These are phyloP conservation scores for Ochropleura leucogaster DNA, from an alignment of 2,888 invertebrate genomes.

Conservation along the genomic window DNA sequence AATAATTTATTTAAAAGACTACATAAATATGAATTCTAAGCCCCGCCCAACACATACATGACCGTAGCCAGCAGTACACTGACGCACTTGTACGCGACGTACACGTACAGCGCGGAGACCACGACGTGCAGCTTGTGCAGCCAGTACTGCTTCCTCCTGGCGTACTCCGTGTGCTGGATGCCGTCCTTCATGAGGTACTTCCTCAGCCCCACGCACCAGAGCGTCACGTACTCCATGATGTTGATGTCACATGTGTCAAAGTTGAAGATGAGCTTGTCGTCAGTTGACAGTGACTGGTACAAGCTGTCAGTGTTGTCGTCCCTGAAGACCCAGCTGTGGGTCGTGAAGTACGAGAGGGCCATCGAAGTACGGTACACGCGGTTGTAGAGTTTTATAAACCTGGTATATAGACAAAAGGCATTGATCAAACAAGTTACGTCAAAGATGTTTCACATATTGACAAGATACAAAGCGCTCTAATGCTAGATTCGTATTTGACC, in stretches of 20 bases:
- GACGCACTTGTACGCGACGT: slow-evolving; percentile 40
- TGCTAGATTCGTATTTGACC: too few relatives aligned
- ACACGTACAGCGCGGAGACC: slow-evolving; percentile 26
- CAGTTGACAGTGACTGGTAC: slow-evolving; percentile 34
- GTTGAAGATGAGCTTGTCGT: slow-evolving; percentile 64
- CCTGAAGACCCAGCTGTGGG: slow-evolving; percentile 60
- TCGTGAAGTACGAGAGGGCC: slow-evolving; percentile 61
- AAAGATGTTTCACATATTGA: too few relatives aligned
- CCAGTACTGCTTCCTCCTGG: slow-evolving; percentile 56
- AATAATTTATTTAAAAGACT: neutral
- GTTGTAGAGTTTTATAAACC: slow-evolving; percentile 63
- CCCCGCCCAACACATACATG: neutral
- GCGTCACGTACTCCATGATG: slow-evolving; percentile 53
- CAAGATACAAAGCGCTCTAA: too few relatives aligned
- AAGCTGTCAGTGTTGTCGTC: slow-evolving; percentile 59
- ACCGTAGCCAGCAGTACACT: neutral
- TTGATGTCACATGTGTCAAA: slow-evolving; percentile 65
- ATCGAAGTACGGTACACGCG: slow-evolving; percentile 60
- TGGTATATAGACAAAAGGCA: slow-evolving; percentile 35
- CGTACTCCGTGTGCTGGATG: slow-evolving; percentile 53
- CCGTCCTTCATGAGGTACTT: slow-evolving; percentile 65
- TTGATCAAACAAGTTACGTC: too few relatives aligned
- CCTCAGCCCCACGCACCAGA: slow-evolving; percentile 62
- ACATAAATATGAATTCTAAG: neutral
- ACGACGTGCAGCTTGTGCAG: slow-evolving; percentile 48